Conservation (phyloP, 2,797 vertebrate species). For the Pseudomugil gertrudae region DNA sequence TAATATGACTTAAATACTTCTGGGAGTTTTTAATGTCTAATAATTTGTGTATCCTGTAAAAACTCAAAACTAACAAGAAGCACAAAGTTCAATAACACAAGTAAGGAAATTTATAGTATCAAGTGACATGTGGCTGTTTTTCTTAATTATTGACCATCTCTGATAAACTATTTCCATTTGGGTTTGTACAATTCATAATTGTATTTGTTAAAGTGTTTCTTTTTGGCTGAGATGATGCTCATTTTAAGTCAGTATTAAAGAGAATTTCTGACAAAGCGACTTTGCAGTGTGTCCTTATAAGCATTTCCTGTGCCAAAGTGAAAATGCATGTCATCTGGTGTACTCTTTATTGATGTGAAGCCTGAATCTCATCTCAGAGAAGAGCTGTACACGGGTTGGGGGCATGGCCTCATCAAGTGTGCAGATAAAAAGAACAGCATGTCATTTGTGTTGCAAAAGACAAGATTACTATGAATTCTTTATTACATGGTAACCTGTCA, state of each 20-base stretch:
- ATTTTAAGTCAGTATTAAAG: slow-evolving; percentile 48
- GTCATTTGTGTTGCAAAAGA: slow-evolving; percentile 64
- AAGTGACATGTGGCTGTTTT: too few species aligned
- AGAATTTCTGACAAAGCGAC: slow-evolving; percentile 54
- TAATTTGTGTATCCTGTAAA: too few species aligned
- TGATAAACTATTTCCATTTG: slow-evolving; percentile 30
- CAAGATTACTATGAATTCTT: slow-evolving; percentile 70
- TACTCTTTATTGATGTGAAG: slow-evolving; percentile 38
- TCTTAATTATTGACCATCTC: not conserved
- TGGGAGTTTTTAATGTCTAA: too few species aligned
- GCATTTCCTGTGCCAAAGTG: slow-evolving; percentile 35
- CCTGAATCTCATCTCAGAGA: slow-evolving; percentile 28
- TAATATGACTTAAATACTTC: too few species aligned
- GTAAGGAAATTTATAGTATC: too few species aligned
- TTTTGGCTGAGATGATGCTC: slow-evolving; percentile 50
- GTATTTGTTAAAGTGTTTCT: slow-evolving; percentile 50
- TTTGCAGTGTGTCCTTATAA: slow-evolving; percentile 54
- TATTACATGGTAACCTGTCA: slow-evolving; percentile 66
- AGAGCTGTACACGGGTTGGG: slow-evolving; percentile 31
- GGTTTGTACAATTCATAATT: slow-evolving; percentile 44
- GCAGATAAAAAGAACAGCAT: slow-evolving; percentile 68
- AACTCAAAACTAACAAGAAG: not conserved
- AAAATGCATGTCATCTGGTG: slow-evolving; percentile 42
- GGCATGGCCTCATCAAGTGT: slow-evolving; percentile 59
- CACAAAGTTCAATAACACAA: too few species aligned